phyloP scores from a whole-genome alignment of 1,140 invertebrate species.

The Neodiprion fabricii region DNA sequence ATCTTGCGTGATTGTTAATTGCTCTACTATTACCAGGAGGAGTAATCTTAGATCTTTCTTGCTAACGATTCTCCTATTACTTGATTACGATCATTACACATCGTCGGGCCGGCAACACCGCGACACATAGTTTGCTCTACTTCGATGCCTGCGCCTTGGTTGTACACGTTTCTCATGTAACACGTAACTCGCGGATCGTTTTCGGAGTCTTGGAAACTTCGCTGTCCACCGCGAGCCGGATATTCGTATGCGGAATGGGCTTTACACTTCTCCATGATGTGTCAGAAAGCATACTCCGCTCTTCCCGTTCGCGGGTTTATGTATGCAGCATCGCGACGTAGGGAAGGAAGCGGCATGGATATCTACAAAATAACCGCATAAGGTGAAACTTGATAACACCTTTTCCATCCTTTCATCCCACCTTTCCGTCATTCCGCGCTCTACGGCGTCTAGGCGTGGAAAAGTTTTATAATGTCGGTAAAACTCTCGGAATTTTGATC shows the following conservation, averaged over 20 bases:
- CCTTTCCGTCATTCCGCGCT: background rate
- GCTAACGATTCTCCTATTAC: constrained; percentile 5
- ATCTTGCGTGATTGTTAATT: constrained; percentile 26
- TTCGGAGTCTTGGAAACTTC: too few relatives aligned
- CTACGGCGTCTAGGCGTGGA: background rate
- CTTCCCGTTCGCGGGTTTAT: background rate
- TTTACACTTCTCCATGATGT: too few relatives aligned
- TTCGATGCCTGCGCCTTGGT: background rate
- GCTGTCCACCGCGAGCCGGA: too few relatives aligned
- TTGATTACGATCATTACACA: constrained; percentile 13
- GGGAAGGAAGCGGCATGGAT: constrained; percentile 19
- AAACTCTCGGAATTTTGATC: background rate
- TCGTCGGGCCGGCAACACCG: background rate
- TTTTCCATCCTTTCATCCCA: constrained; percentile 24
- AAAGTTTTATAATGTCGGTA: constrained; percentile 34
- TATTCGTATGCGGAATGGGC: too few relatives aligned
- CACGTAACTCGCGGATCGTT: background rate
- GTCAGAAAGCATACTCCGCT: too few relatives aligned
- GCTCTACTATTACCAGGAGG: constrained; percentile 2
- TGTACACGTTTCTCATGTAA: background rate
- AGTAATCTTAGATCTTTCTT: constrained; percentile 12
- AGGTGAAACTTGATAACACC: constrained; percentile 37
- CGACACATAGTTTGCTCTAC: background rate
- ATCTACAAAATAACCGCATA: constrained; percentile 41
- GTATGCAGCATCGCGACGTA: background rate